Evolutionary conservation across 2,113 vertebrate genomes (phyloP).

Genomic region (Scomber japonicus): DNA sequence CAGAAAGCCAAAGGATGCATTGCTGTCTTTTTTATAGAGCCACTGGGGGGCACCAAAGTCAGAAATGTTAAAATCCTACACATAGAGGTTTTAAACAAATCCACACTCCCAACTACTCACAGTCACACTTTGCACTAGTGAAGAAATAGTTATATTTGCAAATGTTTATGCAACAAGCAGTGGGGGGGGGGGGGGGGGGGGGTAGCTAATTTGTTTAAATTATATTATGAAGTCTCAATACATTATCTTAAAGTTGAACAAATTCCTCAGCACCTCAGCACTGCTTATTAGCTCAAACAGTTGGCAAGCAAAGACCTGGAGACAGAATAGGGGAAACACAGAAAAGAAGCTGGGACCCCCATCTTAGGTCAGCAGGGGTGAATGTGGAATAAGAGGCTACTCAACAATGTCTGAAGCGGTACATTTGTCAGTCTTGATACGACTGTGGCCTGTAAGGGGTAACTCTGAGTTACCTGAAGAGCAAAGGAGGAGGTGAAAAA

Average conservation of each 20-base stretch:
- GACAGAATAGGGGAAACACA: background rate
- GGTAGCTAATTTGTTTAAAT: no score
- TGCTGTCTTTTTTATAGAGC: no score
- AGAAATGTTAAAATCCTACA: background rate
- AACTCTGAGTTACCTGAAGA: background rate
- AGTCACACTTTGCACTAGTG: background rate
- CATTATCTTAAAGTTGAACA: no score
- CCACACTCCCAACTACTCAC: background rate
- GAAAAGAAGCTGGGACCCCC: background rate
- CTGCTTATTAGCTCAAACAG: slow-evolving; percentile 6
- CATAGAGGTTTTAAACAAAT: background rate
- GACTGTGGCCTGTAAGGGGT: background rate
- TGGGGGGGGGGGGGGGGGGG: background rate
- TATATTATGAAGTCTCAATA: no score
- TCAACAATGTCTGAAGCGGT: background rate
- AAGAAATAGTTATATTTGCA: no score
- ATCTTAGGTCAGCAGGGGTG: background rate
- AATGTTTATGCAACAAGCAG: background rate
- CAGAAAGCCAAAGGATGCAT: no score
- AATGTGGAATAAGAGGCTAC: background rate
- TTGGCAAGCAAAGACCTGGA: background rate
- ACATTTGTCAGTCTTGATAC: background rate
- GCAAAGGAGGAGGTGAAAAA: background rate
- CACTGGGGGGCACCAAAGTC: no score
- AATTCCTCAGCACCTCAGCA: background rate